A percentile compares a stretch with the other conserved stretches of the same genome.
phyloP scores from a whole-genome alignment of 1,140 invertebrate genomes.

The Papilio glaucus region DNA sequence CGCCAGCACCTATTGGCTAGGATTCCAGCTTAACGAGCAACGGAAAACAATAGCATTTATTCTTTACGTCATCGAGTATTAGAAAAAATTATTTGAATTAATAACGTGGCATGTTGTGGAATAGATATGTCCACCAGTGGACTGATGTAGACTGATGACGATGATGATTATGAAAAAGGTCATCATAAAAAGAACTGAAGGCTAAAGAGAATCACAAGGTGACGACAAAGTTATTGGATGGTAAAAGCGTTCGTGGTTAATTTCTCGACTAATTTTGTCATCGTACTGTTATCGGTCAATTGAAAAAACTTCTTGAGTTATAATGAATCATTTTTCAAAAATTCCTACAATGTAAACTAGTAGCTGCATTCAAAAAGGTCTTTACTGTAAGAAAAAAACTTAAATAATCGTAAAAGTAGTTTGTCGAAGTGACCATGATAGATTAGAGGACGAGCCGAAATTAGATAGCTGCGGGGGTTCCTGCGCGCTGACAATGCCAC shows the following conservation, averaged over 20 bases:
- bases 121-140: no score
- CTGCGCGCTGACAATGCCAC: conserved; percentile 60
- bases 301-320: not conserved
- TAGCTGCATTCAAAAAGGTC: not conserved
- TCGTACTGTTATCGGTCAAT: not conserved
- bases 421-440: conserved; percentile 35
- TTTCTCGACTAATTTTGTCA: not conserved
- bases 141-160: no score
- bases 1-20: no score
- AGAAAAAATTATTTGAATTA: no score
- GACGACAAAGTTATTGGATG: not conserved
- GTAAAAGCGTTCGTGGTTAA: not conserved
- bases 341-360: no score
- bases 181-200: no score
- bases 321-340: no score
- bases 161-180: no score
- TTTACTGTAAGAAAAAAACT: conserved; percentile 3
- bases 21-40: no score
- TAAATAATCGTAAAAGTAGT: conserved; percentile 19
- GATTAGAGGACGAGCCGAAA: conserved; percentile 45
- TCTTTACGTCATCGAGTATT: no score
- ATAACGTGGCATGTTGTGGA: no score
- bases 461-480: conserved; percentile 64
- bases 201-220: not conserved
- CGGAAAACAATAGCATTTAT: no score